A percentile compares a stretch with the other conserved stretches of the same genome.
These are phyloP conservation scores for Amiota mariae DNA, from an alignment of 2,888 invertebrate species.

Conservation along the genomic window DNA sequence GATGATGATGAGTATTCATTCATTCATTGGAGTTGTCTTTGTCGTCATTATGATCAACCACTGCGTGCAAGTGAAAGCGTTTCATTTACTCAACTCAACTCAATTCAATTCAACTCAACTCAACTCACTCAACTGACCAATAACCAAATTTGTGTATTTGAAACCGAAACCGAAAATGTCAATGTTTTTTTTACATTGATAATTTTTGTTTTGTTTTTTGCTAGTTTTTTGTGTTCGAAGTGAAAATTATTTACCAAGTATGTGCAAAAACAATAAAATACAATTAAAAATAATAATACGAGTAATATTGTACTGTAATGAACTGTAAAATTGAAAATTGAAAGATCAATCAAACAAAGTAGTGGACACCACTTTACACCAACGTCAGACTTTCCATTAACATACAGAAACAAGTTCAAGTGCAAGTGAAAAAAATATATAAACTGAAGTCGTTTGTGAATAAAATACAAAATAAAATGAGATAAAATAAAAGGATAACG, in stretches of 20 bases:
- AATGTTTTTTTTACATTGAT: conserved; percentile 18
- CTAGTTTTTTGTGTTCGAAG: conserved; percentile 11
- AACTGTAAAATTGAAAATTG: background rate
- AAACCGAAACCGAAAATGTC: background rate
- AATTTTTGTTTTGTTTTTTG: background rate
- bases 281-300: background rate
- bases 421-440: conserved; percentile 52
- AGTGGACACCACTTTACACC: no score
- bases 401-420: conserved; percentile 60
- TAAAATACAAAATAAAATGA: background rate
- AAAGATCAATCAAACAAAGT: background rate
- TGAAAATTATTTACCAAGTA: conserved; percentile 35
- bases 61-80: conserved; percentile 50
- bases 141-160: conserved; percentile 47
- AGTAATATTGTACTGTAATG: background rate
- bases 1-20: no score
- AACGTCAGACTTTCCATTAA: background rate
- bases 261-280: conserved; percentile 10
- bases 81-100: conserved; percentile 24
- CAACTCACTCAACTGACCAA: conserved; percentile 44
- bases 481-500: background rate
- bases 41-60: background rate
- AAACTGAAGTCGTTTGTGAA: no score
- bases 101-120: background rate
- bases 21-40: conserved; percentile 3